Conservation (phyloP, 2,888 invertebrate genomes). For the Rotaria sp. region DNA sequence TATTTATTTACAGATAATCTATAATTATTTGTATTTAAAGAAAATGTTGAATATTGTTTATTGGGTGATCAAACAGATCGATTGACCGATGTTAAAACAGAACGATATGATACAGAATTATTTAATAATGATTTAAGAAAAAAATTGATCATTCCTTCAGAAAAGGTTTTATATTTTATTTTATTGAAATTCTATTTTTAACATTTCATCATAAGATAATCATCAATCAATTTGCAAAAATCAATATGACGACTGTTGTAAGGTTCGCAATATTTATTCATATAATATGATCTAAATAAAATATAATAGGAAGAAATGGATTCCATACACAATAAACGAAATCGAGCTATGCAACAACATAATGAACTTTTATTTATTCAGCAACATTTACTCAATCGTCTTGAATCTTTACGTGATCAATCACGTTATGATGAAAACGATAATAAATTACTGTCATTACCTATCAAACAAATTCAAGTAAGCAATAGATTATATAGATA, state of each 20-base stretch:
- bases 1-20: background rate
- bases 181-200: background rate
- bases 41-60: background rate
- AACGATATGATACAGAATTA: background rate
- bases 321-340: background rate
- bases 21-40: background rate
- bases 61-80: background rate
- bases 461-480: background rate
- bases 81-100: background rate
- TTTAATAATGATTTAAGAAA: background rate
- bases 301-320: background rate
- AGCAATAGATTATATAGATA: background rate
- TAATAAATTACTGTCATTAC: background rate
- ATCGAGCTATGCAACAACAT: background rate
- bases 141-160: background rate
- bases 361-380: background rate
- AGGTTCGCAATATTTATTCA: background rate
- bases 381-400: background rate
- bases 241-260: background rate
- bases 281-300: background rate
- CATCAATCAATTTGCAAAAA: background rate
- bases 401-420: background rate
- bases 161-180: background rate
- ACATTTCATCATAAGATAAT: background rate
- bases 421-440: background rate